Evolutionary conservation across 2,113 vertebrate genomes (phyloP).

Genomic region (Pristiophorus japonicus): DNA sequence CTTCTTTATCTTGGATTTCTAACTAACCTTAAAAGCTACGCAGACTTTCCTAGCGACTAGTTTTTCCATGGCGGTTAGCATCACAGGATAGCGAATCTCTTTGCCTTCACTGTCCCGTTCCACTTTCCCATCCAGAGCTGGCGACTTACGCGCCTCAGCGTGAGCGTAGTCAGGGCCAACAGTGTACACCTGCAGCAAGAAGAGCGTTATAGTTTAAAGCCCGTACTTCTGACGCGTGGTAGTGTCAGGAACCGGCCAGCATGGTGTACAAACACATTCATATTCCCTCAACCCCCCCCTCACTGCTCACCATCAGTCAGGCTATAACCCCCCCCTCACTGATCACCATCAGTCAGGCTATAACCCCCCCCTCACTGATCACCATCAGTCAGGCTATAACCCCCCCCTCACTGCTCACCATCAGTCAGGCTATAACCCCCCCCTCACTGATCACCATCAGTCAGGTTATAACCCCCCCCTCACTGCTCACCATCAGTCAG

Average conservation of each 20-base stretch:
- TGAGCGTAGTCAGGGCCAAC: constrained; percentile 96
- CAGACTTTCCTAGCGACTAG: constrained; percentile 94
- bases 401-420: too few relatives aligned
- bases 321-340: too few relatives aligned
- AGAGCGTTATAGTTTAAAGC: neutral
- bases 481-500: too few relatives aligned
- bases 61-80: constrained; percentile 97
- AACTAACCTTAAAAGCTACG: constrained; percentile 84
- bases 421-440: too few relatives aligned
- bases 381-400: neutral
- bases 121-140: constrained; percentile 93
- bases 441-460: too few relatives aligned
- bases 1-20: neutral
- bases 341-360: too few relatives aligned
- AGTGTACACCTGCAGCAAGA: constrained; percentile 77
- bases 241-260: neutral
- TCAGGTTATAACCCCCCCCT: too few relatives aligned
- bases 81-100: constrained; percentile 94
- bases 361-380: too few relatives aligned
- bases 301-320: neutral
- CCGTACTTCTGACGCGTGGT: neutral
- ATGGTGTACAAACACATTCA: too few relatives aligned
- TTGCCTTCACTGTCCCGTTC: constrained; percentile 96
- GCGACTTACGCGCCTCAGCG: constrained; percentile 92
- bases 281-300: neutral